These are phyloP conservation scores for Thera obeliscata DNA, from an alignment of 2,888 invertebrate species.

Conservation along the genomic window DNA sequence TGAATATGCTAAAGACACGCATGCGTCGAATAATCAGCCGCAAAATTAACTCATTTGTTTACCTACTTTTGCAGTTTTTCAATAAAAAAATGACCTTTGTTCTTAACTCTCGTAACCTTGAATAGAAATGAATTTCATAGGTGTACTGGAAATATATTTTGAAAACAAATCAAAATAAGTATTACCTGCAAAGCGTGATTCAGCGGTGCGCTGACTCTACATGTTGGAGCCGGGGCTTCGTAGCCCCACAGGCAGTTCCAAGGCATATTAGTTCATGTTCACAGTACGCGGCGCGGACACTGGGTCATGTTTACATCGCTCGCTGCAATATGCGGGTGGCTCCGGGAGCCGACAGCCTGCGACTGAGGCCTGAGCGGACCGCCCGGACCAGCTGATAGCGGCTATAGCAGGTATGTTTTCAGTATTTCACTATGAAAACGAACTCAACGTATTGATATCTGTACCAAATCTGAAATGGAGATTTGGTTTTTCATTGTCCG, in stretches of 20 bases:
- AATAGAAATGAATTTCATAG: background rate
- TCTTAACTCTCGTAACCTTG: background rate
- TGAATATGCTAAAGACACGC: constrained; percentile 7
- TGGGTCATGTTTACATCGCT: constrained; percentile 36
- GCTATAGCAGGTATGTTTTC: constrained; percentile 23
- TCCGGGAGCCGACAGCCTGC: constrained; percentile 31
- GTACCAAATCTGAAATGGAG: constrained; percentile 4
- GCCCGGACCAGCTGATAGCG: constrained; percentile 30
- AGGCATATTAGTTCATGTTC: constrained; percentile 71
- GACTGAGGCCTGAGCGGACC: constrained; percentile 34
- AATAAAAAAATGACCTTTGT: background rate
- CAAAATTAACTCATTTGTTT: constrained; percentile 7
- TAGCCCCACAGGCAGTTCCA: constrained; percentile 82
- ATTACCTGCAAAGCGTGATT: constrained; percentile 64
- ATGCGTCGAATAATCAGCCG: constrained; percentile 23
- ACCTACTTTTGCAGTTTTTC: background rate
- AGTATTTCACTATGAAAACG: constrained; percentile 21
- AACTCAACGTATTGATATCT: background rate
- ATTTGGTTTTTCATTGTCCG: constrained; percentile 2
- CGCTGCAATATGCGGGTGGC: constrained; percentile 31
- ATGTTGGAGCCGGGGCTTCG: constrained; percentile 71
- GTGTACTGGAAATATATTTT: background rate
- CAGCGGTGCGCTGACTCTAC: constrained; percentile 75
- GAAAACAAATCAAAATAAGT: background rate
- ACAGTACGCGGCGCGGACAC: constrained; percentile 39